Evolutionary conservation across 1,140 invertebrate species (phyloP).

Genomic region (Zaprionus ornatus): DNA sequence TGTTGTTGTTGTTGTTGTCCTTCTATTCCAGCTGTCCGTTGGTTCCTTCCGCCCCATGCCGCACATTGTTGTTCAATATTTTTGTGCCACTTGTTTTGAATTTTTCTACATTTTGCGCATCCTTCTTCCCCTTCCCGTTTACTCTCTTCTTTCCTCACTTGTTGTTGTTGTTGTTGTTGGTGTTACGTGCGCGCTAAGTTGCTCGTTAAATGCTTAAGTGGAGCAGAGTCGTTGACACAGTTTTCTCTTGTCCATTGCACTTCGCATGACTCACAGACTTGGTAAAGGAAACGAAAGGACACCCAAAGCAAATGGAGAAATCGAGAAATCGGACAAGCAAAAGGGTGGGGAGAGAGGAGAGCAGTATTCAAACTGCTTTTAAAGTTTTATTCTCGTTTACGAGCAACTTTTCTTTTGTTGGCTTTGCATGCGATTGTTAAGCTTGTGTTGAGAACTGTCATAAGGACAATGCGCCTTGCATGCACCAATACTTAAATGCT

Average conservation of each 20-base stretch:
- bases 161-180: conserved; percentile 51
- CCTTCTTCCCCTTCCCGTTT: conserved; percentile 17
- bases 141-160: conserved; percentile 22
- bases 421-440: conserved; percentile 37
- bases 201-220: conserved; percentile 80
- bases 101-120: conserved; percentile 70
- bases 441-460: conserved; percentile 39
- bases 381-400: conserved; percentile 54
- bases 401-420: conserved; percentile 44
- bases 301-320: background rate
- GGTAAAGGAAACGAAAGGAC: background rate
- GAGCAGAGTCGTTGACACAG: conserved; percentile 81
- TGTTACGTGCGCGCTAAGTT: conserved; percentile 78
- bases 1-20: conserved; percentile 8
- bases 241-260: conserved; percentile 58
- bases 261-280: conserved; percentile 60
- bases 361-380: conserved; percentile 40
- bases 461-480: conserved; percentile 35
- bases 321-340: background rate
- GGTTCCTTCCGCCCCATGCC: conserved; percentile 11
- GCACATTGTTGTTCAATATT: conserved; percentile 77
- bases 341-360: background rate
- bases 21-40: conserved; percentile 18
- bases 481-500: conserved; percentile 24
- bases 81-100: conserved; percentile 78